Evolutionary conservation across 1,140 invertebrate genomes (phyloP), one percentile per base, ranked within the genome.

Genomic region (Aphidius ervi): DNA sequence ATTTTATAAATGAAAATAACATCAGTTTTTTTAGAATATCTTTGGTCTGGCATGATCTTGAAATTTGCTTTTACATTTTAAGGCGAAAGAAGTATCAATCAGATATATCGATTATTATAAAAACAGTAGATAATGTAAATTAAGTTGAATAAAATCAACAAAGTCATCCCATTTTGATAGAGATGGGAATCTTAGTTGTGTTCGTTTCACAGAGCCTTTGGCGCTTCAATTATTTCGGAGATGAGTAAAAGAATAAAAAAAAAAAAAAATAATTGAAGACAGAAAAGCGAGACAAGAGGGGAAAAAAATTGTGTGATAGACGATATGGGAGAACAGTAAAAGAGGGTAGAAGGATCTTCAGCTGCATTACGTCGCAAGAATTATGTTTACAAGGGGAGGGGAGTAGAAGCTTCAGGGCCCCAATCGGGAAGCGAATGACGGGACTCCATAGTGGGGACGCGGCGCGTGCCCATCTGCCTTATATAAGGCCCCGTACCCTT

Each of bases 401-500:
- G 46, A 59, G 67, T 63, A 41, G 65, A 59, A 60, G 61, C 47
- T 74, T 74, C 77, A 74, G 75, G 77, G 75, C 76, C 75, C 69
- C 68, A 64, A 68, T 68, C 67, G 67, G 63, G 68, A 64, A 67
- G 2, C 23, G 23, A 31, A 31, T 31, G 23, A 31, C 56, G 68
- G 53, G 70, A 31, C 65, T 53, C 48, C 9, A 55, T 69, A 63
- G 70, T 66, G 74, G 75, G 76, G 74, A 70, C 64, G 66, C 62
- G 77, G 77, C 78, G 78, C 78, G 78, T 80, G 78, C 77, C 77
- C 69, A 69, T 50, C 46, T 65, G 57, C 64, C 60, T 70, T 77
- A 80, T 80, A 79, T 78, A 81, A 77, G 77, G 70, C 76, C 76
- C 73, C 68, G 72, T 70, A 73, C 72, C 75, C 73, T 76, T 71